Evolutionary conservation across 2,888 invertebrate species (phyloP), one percentile per base, ranked within the genome.

Genomic region (Drosophila formosana): DNA sequence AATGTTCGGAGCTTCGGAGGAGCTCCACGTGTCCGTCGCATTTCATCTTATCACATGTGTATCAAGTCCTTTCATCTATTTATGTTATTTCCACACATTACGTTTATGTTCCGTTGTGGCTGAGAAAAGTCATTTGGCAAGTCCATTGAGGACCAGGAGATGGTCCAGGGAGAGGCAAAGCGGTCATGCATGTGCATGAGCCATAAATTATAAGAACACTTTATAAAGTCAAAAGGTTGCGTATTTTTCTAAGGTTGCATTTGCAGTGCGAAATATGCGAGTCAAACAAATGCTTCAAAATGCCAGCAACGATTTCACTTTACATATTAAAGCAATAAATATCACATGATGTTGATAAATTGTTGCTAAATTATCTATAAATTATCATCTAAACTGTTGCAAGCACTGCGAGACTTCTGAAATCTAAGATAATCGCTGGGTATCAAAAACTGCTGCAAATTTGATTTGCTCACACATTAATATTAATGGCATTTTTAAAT

Each of bases 131-230:
- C 69, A 75, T 75, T 69, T 72, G 55, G 26, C n/a, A 43, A 66
- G 60, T 78, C 52, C 69, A 63, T 61, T 51, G 43, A 57, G 60
- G 43, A 18, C 25, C 49, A 52, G 18, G 30, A 30, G 51, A 26
- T 25, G 30, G 13, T 18, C 18, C 18, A 18, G 9, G 28, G 5
- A 4, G 26, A 37, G 25, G 25, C 23, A 6, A 26, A 25, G 45
- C 65, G 66, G 52, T 65, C 69, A 77, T 65, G 78, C 81, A 80
- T 75, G 84, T 88, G 74, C 78, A 79, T 72, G 49, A 43, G 66
- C 69, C 78, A 83, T 83, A 88, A 83, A 83, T 88, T 82, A 80
- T 85, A 63, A 66, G 65, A 68, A 56, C 80, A 72, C 75, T 78
- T 88, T 75, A 71, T 56, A 47, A 71, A 69, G 77, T 78, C 78